These are phyloP conservation scores for Pelochelys cantorii DNA, from an alignment of 2,797 vertebrate species.

Conservation along the genomic window DNA sequence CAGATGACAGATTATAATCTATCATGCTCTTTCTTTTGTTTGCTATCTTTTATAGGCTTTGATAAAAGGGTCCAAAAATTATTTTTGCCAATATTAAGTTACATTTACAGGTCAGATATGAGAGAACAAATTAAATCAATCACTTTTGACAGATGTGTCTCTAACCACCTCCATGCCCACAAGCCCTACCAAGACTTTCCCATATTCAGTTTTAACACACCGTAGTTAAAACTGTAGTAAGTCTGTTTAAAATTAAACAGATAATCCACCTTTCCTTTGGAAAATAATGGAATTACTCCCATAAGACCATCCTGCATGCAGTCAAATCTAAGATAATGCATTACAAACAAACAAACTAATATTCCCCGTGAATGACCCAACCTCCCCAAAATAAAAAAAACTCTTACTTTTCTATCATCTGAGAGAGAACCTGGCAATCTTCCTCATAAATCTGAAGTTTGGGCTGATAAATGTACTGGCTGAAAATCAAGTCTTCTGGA, in stretches of 20 bases:
- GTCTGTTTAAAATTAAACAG: neutral
- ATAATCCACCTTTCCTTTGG: neutral
- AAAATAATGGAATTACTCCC: neutral
- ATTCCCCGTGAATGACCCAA: neutral
- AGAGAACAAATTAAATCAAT: neutral
- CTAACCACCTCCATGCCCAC: neutral
- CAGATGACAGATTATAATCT: neutral
- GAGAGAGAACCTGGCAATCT: conserved; percentile 84
- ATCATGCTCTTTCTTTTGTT: neutral
- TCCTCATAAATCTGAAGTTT: conserved; percentile 89
- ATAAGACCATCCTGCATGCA: neutral
- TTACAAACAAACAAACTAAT: neutral
- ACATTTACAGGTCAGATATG: neutral
- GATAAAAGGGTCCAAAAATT: neutral
- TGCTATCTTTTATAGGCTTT: neutral
- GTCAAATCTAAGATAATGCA: neutral
- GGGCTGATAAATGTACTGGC: conserved; percentile 85
- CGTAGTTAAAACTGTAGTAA: neutral
- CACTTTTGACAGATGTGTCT: neutral
- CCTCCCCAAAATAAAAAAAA: neutral
- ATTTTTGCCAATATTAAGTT: neutral
- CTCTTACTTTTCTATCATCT: conserved; percentile 86
- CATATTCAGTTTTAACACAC: neutral
- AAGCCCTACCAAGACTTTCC: neutral
- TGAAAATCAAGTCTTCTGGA: conserved; percentile 83